Base-by-base conservation (phyloP, 2,888 invertebrate genomes). In the Mantis religiosa region DNA sequence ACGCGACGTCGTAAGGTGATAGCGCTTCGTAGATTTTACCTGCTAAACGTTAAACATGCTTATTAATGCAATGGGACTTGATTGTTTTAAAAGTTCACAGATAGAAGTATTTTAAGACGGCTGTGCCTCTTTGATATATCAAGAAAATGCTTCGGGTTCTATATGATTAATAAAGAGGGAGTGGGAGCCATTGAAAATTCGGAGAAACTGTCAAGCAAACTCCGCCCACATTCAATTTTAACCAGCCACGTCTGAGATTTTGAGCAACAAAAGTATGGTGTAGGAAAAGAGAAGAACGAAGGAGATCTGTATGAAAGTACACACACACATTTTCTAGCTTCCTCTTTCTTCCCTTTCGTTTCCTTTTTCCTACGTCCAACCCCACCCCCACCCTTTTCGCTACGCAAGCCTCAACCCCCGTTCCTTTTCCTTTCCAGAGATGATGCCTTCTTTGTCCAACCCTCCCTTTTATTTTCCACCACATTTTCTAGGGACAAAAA, bases 271-370 rank as follows among this genome's bases (percentile, higher is more conserved):
- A 71, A 71, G 54, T 71, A 71, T 71, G 54, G 54, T 71, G 54
- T 20, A 71, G 20, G 20, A 71, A 20, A 71, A 20, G 20, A 71
- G 54, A 71, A 71, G 54, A 71, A 71, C 20, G 54, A 71, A 71
- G 54, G 54, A 71, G 54, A 71, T 71, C 54, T 71, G 54, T 71
- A 71, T 71, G 54, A 25, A 71, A 71, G 54, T 71, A 71, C 54
- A 71, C 54, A 71, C 54, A 71, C 54, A 71, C 54, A 87, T 87
- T 87, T 86, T 87, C 87, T 41, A 87, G 34, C 87, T 81, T 83
- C 83, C 82, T 88, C 85, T 88, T 81, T 84, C 81, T 88, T 88
- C 88, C 88, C 82, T 88, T 88, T 88, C 84, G 88, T 84, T 88
- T 88, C 88, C 84, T 84, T 84, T 84, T 47, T 28, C 85, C 88